phyloP scores from a whole-genome alignment of 1,140 invertebrate species.

The Reticulitermes speratus region DNA sequence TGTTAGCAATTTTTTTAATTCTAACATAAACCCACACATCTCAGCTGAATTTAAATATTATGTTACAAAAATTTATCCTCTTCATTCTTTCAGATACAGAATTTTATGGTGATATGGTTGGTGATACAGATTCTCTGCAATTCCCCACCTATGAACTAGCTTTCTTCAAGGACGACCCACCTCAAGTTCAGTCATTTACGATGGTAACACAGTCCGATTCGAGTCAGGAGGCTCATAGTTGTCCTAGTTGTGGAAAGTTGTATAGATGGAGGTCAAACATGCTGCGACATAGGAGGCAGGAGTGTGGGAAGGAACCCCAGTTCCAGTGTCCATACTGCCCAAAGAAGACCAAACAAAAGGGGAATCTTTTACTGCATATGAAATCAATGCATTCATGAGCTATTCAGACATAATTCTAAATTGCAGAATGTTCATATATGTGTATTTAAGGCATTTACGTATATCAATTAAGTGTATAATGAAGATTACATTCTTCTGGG shows the following conservation, averaged over 20 bases:
- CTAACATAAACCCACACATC: too few relatives aligned
- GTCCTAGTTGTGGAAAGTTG: conserved; percentile 46
- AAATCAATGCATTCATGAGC: neutral
- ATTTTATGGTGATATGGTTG: neutral
- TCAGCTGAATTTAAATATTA: too few relatives aligned
- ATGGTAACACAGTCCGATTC: neutral
- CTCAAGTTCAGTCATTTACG: neutral
- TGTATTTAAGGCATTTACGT: too few relatives aligned
- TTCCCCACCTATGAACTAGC: neutral
- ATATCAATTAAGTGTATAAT: too few relatives aligned
- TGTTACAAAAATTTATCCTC: neutral
- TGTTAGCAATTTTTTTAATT: too few relatives aligned
- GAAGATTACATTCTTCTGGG: too few relatives aligned
- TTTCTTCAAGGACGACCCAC: neutral
- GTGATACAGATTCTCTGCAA: neutral
- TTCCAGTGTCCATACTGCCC: conserved; percentile 43
- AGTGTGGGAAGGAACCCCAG: conserved; percentile 46
- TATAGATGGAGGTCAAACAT: conserved; percentile 43
- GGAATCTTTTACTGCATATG: conserved; percentile 37
- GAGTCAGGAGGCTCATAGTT: conserved; percentile 24
- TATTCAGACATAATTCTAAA: neutral
- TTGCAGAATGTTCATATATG: neutral
- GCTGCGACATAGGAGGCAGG: conserved; percentile 31
- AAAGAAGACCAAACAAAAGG: conserved; percentile 37
- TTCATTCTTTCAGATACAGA: conserved; percentile 1